phyloP scores from a whole-genome alignment of 2,113 vertebrate genomes.

The Rhabdornis inornatus region DNA sequence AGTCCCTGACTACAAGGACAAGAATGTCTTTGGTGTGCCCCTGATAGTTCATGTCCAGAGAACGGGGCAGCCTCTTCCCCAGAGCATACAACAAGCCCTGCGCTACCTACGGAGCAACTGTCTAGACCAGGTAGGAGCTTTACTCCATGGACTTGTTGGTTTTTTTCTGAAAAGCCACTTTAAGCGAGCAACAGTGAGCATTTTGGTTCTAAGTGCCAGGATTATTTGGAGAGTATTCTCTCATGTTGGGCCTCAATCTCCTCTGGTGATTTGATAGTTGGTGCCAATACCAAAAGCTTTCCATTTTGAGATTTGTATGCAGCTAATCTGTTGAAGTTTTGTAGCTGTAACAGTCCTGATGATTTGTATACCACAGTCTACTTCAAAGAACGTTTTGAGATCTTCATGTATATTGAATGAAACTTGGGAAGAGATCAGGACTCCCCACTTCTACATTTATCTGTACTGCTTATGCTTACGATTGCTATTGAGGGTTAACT shows the following conservation, averaged over 20 bases:
- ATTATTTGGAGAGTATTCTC: not conserved
- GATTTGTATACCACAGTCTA: not conserved
- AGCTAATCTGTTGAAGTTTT: not conserved
- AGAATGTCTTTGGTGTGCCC: conserved; percentile 95
- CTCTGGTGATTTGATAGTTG: not conserved
- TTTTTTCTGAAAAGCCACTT: not conserved
- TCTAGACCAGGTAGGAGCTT: conserved; percentile 87
- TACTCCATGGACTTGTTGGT: rapidly evolving
- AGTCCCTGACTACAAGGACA: conserved; percentile 96
- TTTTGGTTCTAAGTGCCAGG: not conserved
- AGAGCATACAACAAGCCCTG: conserved; percentile 92
- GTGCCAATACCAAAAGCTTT: not conserved
- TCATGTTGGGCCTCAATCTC: not conserved
- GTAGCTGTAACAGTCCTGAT: not conserved
- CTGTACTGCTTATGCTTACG: not conserved
- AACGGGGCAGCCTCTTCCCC: conserved; percentile 92
- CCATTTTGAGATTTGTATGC: not conserved
- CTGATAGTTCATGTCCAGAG: conserved; percentile 95
- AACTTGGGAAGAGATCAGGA: not conserved
- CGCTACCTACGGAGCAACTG: conserved; percentile 89
- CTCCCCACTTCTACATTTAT: not conserved
- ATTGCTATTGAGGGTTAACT: conserved; percentile 30
- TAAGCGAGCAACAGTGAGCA: not conserved
- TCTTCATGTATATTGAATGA: not conserved
- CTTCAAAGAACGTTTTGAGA: not conserved